Conservation (phyloP, 2,113 vertebrate genomes). For the Lanius ludovicianus region DNA sequence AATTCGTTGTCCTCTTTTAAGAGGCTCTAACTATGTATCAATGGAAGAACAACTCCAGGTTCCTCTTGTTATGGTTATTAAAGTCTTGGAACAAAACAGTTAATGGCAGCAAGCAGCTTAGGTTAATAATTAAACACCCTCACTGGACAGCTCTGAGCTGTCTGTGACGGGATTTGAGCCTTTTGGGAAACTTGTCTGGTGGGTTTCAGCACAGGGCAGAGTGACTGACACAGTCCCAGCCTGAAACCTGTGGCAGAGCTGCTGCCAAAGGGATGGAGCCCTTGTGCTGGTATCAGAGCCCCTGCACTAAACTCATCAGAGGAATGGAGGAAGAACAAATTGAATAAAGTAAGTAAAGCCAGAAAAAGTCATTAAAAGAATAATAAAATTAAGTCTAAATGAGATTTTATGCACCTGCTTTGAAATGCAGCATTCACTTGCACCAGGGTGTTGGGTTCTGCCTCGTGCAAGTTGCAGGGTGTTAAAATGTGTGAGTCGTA, state of each 20-base stretch:
- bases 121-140: conserved; percentile 76
- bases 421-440: neutral
- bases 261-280: neutral
- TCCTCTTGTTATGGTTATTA: neutral
- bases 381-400: neutral
- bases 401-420: neutral
- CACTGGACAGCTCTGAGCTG: neutral
- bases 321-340: neutral
- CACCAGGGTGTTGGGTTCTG: neutral
- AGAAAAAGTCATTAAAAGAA: neutral
- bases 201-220: conserved; percentile 9
- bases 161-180: neutral
- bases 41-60: neutral
- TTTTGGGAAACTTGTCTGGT: conserved; percentile 49
- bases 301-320: neutral
- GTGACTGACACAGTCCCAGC: neutral
- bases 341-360: neutral
- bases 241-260: neutral
- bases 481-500: neutral
- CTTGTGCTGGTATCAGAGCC: rapidly evolving
- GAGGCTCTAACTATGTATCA: neutral
- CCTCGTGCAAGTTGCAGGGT: rapidly evolving
- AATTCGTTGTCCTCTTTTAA: neutral
- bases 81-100: conserved; percentile 38
- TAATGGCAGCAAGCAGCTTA: conserved; percentile 35